Conservation (phyloP, 2,888 invertebrate species). For the Phragmatobia fuliginosa region DNA sequence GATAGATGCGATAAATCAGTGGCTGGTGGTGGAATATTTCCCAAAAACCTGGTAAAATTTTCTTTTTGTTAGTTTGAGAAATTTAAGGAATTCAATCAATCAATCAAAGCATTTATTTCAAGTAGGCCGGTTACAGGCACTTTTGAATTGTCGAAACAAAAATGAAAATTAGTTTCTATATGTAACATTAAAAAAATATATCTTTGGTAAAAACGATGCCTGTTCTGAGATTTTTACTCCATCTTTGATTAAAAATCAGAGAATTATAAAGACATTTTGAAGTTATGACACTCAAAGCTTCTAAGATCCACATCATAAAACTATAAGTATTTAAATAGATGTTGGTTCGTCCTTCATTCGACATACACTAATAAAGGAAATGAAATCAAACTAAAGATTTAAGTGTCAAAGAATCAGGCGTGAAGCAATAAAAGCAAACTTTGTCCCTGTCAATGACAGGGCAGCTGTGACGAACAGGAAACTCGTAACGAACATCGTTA, state of each 20-base stretch:
- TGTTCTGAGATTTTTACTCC: background rate
- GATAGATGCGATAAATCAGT: background rate
- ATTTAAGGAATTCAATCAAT: too few relatives aligned
- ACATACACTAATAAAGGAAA: conserved; percentile 20
- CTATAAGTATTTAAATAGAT: conserved; percentile 2
- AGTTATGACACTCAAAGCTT: background rate
- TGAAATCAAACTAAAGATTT: conserved; percentile 17
- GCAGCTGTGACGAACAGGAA: conserved; percentile 57
- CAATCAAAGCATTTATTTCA: too few relatives aligned
- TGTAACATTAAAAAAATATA: too few relatives aligned
- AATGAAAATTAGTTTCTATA: too few relatives aligned
- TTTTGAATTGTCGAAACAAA: too few relatives aligned
- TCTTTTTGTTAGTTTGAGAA: too few relatives aligned
- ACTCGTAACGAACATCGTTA: conserved; percentile 34
- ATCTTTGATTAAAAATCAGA: background rate
- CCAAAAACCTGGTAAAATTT: too few relatives aligned
- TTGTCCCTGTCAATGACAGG: conserved; percentile 24
- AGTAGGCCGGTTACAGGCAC: too few relatives aligned
- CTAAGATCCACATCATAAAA: background rate
- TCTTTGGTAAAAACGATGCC: background rate
- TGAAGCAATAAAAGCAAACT: conserved; percentile 24
- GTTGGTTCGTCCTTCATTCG: background rate
- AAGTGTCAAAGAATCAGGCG: conserved; percentile 22
- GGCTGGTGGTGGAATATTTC: too few relatives aligned
- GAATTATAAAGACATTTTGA: background rate